These are phyloP conservation scores for Nettapus auritus DNA, from an alignment of 2,113 vertebrate genomes.

Conservation along the genomic window DNA sequence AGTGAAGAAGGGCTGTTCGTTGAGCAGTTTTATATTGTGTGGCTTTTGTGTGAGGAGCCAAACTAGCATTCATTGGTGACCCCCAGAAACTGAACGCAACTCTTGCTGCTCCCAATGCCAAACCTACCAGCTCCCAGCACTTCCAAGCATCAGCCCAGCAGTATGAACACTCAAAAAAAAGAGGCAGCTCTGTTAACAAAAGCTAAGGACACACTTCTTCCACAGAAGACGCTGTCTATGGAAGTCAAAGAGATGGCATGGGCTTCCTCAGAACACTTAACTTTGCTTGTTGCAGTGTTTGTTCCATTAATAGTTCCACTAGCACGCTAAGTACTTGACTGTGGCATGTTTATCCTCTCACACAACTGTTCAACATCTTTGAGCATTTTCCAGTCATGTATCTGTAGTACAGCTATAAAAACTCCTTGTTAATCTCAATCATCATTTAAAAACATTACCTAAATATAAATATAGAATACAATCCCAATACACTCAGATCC, in stretches of 20 bases:
- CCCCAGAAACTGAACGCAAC: not conserved
- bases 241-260: not conserved
- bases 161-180: not conserved
- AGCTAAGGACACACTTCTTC: not conserved
- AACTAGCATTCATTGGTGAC: fast-evolving
- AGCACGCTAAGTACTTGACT: not conserved
- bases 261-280: not conserved
- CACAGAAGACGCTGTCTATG: not conserved
- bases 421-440: not conserved
- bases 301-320: not conserved
- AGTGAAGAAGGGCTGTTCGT: not conserved
- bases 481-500: not conserved
- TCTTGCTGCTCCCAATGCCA: not conserved
- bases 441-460: not conserved
- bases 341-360: not conserved
- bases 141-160: not conserved
- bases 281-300: not conserved
- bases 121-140: not conserved
- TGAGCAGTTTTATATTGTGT: not conserved
- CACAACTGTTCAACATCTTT: not conserved
- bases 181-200: not conserved
- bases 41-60: not conserved
- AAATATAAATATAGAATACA: not conserved
- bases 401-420: not conserved
- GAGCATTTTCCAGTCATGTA: not conserved